phyloP scores from a whole-genome alignment of 1,140 invertebrate species.

The Sinella curviseta region DNA sequence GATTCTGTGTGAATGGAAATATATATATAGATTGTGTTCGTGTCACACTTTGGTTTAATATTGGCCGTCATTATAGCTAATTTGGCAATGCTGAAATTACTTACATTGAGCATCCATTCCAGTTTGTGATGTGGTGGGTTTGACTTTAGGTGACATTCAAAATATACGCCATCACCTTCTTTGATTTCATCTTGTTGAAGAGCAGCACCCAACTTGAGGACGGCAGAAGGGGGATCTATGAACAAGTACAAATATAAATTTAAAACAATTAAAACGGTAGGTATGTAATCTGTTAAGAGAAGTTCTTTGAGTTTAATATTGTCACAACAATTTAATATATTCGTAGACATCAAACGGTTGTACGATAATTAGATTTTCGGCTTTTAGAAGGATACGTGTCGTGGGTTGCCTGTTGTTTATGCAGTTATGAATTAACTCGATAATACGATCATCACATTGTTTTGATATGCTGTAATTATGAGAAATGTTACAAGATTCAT shows the following conservation, averaged over 20 bases:
- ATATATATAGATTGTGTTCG: too few species aligned
- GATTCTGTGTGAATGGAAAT: too few species aligned
- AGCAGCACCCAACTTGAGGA: constrained; percentile 56
- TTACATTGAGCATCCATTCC: constrained; percentile 57
- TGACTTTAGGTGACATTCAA: constrained; percentile 58
- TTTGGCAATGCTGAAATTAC: too few species aligned
- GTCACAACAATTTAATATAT: not conserved
- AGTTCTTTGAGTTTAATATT: not conserved
- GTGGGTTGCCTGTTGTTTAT: too few species aligned
- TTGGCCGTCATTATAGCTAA: too few species aligned
- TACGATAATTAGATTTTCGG: not conserved
- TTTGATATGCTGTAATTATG: too few species aligned
- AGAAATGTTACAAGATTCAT: too few species aligned
- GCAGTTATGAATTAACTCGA: too few species aligned
- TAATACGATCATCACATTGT: too few species aligned
- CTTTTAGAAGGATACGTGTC: too few species aligned
- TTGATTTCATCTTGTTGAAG: constrained; percentile 57
- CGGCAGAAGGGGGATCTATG: constrained; percentile 57
- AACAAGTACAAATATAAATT: constrained; percentile 26
- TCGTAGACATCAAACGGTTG: not conserved
- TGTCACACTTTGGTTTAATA: constrained; percentile 58
- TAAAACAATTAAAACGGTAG: not conserved
- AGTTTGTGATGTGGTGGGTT: constrained; percentile 58
- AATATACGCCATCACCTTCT: constrained; percentile 61
- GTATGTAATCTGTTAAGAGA: too few species aligned